Evolutionary conservation across 2,113 vertebrate genomes (phyloP).

Genomic region (Mus musculus): DNA sequence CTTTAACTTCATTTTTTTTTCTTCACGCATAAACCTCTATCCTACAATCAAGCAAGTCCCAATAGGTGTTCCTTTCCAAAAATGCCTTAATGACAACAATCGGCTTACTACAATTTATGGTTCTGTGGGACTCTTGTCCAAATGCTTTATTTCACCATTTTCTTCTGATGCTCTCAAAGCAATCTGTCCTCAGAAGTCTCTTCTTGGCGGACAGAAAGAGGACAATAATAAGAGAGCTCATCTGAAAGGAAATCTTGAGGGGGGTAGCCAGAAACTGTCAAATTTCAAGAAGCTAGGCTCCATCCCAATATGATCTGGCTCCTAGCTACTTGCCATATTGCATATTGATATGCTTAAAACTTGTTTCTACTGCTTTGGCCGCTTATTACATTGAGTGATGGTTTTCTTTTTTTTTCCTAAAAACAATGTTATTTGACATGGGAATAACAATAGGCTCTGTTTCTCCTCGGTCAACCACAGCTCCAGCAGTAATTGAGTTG

Average conservation of each 20-base stretch:
- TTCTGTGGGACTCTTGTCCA: not conserved
- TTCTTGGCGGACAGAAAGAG: not conserved
- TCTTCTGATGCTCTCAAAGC: not conserved
- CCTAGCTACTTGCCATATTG: constrained; percentile 10
- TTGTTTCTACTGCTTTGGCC: constrained; percentile 50
- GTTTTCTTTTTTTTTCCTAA: not conserved
- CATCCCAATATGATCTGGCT: not conserved
- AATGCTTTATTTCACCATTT: constrained; percentile 3
- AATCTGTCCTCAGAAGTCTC: constrained; percentile 31
- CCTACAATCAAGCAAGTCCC: not conserved
- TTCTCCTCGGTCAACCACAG: constrained; percentile 36
- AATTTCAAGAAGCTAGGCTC: constrained; percentile 33
- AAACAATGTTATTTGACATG: constrained; percentile 35
- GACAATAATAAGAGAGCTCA: not conserved
- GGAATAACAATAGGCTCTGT: constrained; percentile 54
- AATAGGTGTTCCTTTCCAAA: not conserved
- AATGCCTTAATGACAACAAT: not conserved
- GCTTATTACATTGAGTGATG: constrained; percentile 40
- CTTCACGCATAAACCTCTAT: not conserved
- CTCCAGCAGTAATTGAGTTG: constrained; percentile 56
- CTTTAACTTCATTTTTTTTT: not conserved
- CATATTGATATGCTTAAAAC: constrained; percentile 65
- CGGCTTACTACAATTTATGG: not conserved
- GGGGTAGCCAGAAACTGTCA: not conserved
- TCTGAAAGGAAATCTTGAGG: not conserved